Conservation (phyloP, 2,113 vertebrate genomes). For the Scophthalmus maximus region DNA sequence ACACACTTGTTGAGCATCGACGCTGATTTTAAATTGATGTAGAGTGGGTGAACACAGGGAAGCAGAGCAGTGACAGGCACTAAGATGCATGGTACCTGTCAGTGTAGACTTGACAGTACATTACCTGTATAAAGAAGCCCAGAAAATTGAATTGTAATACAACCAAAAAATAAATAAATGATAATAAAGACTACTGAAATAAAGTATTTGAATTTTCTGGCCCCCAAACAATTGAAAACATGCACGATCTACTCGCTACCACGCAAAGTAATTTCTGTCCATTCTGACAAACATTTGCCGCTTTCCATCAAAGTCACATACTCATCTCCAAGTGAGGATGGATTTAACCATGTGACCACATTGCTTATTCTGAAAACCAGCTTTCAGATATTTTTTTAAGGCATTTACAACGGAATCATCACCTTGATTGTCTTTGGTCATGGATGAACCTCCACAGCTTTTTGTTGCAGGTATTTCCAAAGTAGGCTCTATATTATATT, state of each 20-base stretch:
- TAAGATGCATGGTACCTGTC: constrained; percentile 3
- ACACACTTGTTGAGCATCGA: neutral
- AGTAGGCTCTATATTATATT: constrained; percentile 65
- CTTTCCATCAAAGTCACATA: constrained; percentile 28
- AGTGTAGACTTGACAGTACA: neutral
- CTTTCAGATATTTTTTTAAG: constrained; percentile 70
- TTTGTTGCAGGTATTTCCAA: constrained; percentile 57
- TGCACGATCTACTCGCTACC: neutral
- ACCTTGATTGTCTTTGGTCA: constrained; percentile 80
- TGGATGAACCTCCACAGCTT: constrained; percentile 72
- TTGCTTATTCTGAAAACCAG: constrained; percentile 61
- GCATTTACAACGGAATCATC: constrained; percentile 66
- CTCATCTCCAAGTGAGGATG: constrained; percentile 25
- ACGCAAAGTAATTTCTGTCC: neutral
- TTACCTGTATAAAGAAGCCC: constrained; percentile 8
- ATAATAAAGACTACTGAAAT: constrained; percentile 15
- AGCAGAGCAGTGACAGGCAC: constrained; percentile 48
- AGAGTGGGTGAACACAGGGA: neutral
- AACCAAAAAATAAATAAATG: constrained; percentile 21
- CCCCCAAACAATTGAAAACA: constrained; percentile 40
- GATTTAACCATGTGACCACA: constrained; percentile 31
- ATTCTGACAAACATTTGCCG: constrained; percentile 6
- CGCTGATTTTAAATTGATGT: neutral
- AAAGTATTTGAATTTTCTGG: constrained; percentile 9
- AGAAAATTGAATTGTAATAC: constrained; percentile 10